phyloP scores from a whole-genome alignment of 1,140 invertebrate species.

The Rhagoletis pomonella region DNA sequence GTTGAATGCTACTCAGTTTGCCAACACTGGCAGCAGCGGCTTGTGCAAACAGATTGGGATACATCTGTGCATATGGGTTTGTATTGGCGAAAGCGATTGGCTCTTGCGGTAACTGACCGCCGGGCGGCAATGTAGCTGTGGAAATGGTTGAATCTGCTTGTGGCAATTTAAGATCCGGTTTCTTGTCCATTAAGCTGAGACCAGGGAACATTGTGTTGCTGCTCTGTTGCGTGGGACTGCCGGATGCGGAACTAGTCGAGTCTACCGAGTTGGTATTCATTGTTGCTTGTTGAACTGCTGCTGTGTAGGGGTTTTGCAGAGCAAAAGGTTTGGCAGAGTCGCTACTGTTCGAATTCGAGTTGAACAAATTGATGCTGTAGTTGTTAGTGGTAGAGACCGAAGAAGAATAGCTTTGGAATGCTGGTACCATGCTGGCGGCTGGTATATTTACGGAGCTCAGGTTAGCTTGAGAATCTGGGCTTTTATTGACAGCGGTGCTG shows the following conservation, averaged over 20 bases:
- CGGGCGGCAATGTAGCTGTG: not conserved
- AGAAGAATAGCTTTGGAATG: slow-evolving; percentile 65
- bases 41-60: slow-evolving; percentile 69
- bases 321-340: slow-evolving; percentile 54
- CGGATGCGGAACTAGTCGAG: not conserved
- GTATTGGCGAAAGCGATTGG: slow-evolving; percentile 69
- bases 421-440: slow-evolving; percentile 15
- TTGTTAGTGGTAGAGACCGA: slow-evolving; percentile 61
- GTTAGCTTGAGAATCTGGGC: slow-evolving; percentile 6
- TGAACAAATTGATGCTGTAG: slow-evolving; percentile 61
- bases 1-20: slow-evolving; percentile 6
- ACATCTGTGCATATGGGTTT: slow-evolving; percentile 71
- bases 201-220: slow-evolving; percentile 54
- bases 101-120: slow-evolving; percentile 55
- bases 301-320: slow-evolving; percentile 57
- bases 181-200: slow-evolving; percentile 54
- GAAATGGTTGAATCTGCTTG: not conserved
- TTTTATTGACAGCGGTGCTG: not conserved
- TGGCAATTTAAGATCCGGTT: not conserved
- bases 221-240: slow-evolving; percentile 5
- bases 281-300: slow-evolving; percentile 55
- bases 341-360: slow-evolving; percentile 37
- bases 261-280: slow-evolving; percentile 20
- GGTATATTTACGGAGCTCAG: not conserved
- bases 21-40: slow-evolving; percentile 51